Percentiles rank a stretch among this genome's conserved stretches.
phyloP scores from a whole-genome alignment of 2,113 vertebrate genomes.

The Parotia lawesii region DNA sequence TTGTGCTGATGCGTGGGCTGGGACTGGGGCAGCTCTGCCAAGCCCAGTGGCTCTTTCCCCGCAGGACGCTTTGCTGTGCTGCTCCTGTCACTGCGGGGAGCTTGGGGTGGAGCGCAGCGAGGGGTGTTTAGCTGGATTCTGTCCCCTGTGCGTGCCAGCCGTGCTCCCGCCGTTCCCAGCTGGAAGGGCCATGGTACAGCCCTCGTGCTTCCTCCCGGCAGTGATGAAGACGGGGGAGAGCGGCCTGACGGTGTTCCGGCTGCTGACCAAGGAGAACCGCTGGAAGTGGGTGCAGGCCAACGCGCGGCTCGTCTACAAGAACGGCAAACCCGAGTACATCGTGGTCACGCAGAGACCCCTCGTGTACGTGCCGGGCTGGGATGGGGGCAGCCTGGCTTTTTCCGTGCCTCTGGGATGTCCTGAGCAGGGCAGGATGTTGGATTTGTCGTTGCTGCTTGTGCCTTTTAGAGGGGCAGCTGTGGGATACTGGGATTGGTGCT shows the following conservation, averaged over 20 bases:
- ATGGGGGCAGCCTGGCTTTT: not conserved
- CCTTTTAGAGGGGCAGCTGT: not conserved
- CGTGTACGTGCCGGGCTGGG: slow-evolving; percentile 29
- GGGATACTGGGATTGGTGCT: not conserved
- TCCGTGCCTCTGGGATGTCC: rapidly evolving
- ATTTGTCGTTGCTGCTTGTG: rapidly evolving
- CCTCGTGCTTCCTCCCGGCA: not conserved
- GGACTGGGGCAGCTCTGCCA: rapidly evolving
- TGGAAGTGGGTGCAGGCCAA: slow-evolving; percentile 63
- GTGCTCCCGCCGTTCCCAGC: rapidly evolving
- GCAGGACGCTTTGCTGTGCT: not conserved
- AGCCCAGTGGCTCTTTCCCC: not conserved
- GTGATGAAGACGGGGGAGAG: slow-evolving; percentile 43
- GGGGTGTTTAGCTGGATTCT: not conserved
- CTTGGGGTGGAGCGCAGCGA: not conserved
- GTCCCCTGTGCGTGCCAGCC: not conserved
- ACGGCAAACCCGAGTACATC: not conserved
- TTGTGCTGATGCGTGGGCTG: not conserved
- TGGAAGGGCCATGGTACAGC: rapidly evolving
- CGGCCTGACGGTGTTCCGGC: slow-evolving; percentile 15
- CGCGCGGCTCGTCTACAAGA: not conserved
- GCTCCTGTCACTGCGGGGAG: not conserved
- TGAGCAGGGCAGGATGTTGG: rapidly evolving
- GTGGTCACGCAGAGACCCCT: slow-evolving; percentile 47
- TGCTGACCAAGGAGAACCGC: slow-evolving; percentile 32